phyloP scores from a whole-genome alignment of 2,888 invertebrate genomes.

The Synanthedon andrenaeformis region DNA sequence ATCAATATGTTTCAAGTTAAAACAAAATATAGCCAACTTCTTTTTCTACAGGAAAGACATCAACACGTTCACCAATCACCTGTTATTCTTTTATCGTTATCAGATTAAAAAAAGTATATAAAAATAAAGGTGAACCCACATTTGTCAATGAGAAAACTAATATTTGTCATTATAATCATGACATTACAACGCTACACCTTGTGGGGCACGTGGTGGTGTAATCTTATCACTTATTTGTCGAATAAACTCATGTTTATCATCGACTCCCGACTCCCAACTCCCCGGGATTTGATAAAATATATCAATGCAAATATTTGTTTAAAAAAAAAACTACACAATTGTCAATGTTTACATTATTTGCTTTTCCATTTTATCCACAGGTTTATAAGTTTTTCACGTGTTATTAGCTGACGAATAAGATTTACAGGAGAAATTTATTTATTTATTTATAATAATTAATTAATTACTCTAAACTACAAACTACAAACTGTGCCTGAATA shows the following conservation, averaged over 20 bases:
- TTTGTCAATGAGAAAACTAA: conserved; percentile 14
- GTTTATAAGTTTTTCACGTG: too few relatives aligned
- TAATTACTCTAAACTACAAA: too few relatives aligned
- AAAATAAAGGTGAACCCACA: not conserved
- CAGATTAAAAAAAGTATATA: not conserved
- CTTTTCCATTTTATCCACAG: too few relatives aligned
- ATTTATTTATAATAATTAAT: too few relatives aligned
- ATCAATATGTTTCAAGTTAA: not conserved
- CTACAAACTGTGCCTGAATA: too few relatives aligned
- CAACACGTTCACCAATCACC: not conserved
- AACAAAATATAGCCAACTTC: conserved; percentile 1
- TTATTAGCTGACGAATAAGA: too few relatives aligned
- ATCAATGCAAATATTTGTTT: not conserved
- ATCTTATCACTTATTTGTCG: conserved; percentile 34
- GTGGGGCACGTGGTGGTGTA: conserved; percentile 14
- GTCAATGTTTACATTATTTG: too few relatives aligned
- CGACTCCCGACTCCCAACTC: too few relatives aligned
- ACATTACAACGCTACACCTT: conserved; percentile 21
- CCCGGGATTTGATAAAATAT: not conserved
- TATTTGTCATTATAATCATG: conserved; percentile 44
- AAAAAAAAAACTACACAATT: too few relatives aligned
- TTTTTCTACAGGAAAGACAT: conserved; percentile 9
- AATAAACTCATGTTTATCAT: conserved; percentile 15
- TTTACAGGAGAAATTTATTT: too few relatives aligned
- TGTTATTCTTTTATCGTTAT: not conserved